A percentile compares a stretch with the other conserved stretches of the same genome.
phyloP scores from a whole-genome alignment of 2,113 vertebrate species.

The Hoplias malabaricus region DNA sequence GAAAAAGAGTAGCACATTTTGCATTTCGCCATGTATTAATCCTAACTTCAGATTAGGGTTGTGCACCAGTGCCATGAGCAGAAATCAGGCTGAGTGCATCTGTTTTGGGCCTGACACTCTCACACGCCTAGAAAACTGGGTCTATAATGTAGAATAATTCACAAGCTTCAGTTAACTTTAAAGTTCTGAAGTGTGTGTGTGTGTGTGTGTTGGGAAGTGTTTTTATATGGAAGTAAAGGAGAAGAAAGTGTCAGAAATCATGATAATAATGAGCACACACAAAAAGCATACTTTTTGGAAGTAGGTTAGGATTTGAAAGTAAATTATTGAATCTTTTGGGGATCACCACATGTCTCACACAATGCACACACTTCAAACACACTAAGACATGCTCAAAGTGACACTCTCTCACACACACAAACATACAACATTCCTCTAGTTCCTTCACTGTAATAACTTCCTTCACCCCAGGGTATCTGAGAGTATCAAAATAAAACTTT shows the following conservation, averaged over 20 bases:
- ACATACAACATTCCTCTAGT: slow-evolving; percentile 19
- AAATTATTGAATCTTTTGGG: neutral
- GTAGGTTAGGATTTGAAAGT: neutral
- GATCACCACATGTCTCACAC: neutral
- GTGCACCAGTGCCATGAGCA: too few species aligned
- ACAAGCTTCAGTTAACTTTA: too few species aligned
- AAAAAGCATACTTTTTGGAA: neutral
- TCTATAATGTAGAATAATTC: too few species aligned
- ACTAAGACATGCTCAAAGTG: neutral
- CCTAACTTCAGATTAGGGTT: too few species aligned
- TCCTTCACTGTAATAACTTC: slow-evolving; percentile 11
- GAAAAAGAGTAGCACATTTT: too few species aligned
- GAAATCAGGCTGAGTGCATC: too few species aligned
- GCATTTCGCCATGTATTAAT: too few species aligned
- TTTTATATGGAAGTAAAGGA: neutral
- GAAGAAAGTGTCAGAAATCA: neutral
- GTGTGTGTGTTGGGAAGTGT: neutral
- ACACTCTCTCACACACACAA: neutral
- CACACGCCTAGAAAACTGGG: too few species aligned
- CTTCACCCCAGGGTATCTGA: slow-evolving; percentile 16
- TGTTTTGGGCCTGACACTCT: too few species aligned
- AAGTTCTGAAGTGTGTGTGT: neutral
- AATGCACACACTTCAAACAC: neutral
- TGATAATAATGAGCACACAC: neutral
- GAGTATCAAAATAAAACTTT: slow-evolving; percentile 42